A percentile compares a stretch with the other conserved stretches of the same genome.
Conservation (phyloP, 2,888 invertebrate species). For the Dicranocentrus wangi region DNA sequence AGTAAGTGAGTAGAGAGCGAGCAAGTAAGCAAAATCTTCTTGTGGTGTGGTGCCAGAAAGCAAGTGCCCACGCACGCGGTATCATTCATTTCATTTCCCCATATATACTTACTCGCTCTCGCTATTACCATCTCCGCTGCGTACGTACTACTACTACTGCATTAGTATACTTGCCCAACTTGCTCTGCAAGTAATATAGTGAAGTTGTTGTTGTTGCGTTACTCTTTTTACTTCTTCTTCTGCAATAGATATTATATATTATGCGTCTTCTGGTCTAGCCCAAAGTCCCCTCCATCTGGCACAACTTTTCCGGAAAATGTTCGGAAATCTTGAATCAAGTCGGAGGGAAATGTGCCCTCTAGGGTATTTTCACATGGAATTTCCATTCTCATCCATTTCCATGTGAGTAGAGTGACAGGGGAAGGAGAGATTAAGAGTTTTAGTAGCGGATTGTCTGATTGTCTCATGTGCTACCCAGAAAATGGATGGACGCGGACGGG, state of each 20-base stretch:
- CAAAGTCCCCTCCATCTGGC: conserved; percentile 59
- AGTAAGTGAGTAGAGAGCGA: neutral
- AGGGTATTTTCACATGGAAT: conserved; percentile 65
- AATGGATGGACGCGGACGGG: neutral
- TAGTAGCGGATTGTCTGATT: conserved; percentile 65
- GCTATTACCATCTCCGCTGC: neutral
- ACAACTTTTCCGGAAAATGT: conserved; percentile 58
- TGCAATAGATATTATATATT: conserved; percentile 8
- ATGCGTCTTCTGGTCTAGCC: no score
- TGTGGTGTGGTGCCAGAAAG: conserved; percentile 39
- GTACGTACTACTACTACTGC: neutral
- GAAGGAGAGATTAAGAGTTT: conserved; percentile 61
- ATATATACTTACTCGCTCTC: neutral
- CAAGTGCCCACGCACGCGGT: conserved; percentile 70
- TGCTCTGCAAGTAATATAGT: conserved; percentile 44
- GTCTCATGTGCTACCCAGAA: conserved; percentile 17
- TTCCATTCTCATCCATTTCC: conserved; percentile 40
- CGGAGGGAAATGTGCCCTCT: conserved; percentile 27
- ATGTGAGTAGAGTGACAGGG: conserved; percentile 41
- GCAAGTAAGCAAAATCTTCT: conserved; percentile 19
- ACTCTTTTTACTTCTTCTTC: no score
- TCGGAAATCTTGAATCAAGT: conserved; percentile 55
- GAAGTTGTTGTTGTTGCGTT: conserved; percentile 8
- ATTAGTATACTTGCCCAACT: conserved; percentile 22
- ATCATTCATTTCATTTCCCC: conserved; percentile 62